Base-by-base conservation (phyloP, 2,888 invertebrate species). In the Athalia cordata region DNA sequence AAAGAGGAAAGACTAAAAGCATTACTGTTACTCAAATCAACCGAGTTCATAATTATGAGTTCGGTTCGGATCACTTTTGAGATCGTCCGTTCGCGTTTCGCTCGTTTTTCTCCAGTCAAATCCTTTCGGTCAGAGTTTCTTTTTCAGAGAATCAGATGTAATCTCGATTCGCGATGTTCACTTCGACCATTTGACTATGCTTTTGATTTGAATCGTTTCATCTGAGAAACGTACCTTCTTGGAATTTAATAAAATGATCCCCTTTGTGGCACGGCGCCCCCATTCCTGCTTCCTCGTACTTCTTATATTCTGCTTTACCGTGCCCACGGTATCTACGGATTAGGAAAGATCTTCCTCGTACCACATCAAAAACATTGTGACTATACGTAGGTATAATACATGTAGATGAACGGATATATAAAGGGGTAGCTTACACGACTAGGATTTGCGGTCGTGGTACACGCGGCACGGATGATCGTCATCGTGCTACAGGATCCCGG, bases 181-280 rank as follows among this genome's bases (percentile, higher is more conserved):
- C 50, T 11, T 29, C 5, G 43, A 68, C 29, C 9, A 50, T 55
- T 68, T 9, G 11, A 68, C 29, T 50, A 68, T 9, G 15, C 68
- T 68, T 68, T 68, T 72, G 59, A 72, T 9, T 57, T n/a, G 9
- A 47, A 45, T 45, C 47, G 47, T 47, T 59, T 47, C 47, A 47
- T 59, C 45, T 45, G 1, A 9, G n/a, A 43, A 47, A 47, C 13
- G 47, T 59, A 72, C 45, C 72, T 59, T 72, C 47, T 52, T 59
- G 47, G 72, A 72, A 72, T 59, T 59, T 47, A 47, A 59, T 59
- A 45, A 72, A 72, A 72, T 72, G 47, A 57, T 72, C 57, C 15
- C 15, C 59, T 72, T 72, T 59, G 72, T 47, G 13, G 0, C 55
- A 4, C 3, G 9, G 4, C 11, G 55, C 55, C 45, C 11, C 13